phyloP scores from a whole-genome alignment of 2,888 invertebrate genomes.

The Gari tellinella region DNA sequence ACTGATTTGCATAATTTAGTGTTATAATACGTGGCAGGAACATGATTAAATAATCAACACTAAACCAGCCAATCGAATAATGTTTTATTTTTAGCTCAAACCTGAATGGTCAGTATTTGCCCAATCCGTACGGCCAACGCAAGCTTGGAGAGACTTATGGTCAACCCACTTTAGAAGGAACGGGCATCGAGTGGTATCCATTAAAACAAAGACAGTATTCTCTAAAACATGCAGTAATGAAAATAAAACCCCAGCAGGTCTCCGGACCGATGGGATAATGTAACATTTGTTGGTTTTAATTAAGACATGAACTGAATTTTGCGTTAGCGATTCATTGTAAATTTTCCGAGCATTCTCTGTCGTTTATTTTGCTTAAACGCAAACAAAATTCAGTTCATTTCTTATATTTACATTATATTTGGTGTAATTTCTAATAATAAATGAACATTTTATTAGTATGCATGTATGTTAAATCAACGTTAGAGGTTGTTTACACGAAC shows the following conservation, averaged over 20 bases:
- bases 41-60: background rate
- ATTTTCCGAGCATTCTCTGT: too few relatives aligned
- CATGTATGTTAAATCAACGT: too few relatives aligned
- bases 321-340: too few relatives aligned
- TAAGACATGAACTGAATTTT: too few relatives aligned
- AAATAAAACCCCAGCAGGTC: constrained; percentile 17
- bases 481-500: too few relatives aligned
- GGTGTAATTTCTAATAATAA: too few relatives aligned
- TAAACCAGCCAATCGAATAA: too few relatives aligned
- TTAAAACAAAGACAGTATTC: constrained; percentile 60
- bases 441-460: too few relatives aligned
- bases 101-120: constrained; percentile 49
- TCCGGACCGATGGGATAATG: constrained; percentile 2
- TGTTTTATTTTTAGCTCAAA: constrained; percentile 63
- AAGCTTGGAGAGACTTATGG: constrained; percentile 46
- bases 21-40: background rate
- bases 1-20: background rate
- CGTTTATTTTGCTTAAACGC: too few relatives aligned
- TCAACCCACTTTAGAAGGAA: constrained; percentile 56
- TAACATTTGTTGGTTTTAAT: too few relatives aligned
- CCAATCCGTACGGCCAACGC: constrained; percentile 39
- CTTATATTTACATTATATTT: too few relatives aligned
- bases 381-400: too few relatives aligned
- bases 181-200: constrained; percentile 66
- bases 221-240: constrained; percentile 51